A percentile compares a stretch with the other conserved stretches of the same genome.
Conservation (phyloP, 2,888 invertebrate genomes). For the Polydesmus complanatus region DNA sequence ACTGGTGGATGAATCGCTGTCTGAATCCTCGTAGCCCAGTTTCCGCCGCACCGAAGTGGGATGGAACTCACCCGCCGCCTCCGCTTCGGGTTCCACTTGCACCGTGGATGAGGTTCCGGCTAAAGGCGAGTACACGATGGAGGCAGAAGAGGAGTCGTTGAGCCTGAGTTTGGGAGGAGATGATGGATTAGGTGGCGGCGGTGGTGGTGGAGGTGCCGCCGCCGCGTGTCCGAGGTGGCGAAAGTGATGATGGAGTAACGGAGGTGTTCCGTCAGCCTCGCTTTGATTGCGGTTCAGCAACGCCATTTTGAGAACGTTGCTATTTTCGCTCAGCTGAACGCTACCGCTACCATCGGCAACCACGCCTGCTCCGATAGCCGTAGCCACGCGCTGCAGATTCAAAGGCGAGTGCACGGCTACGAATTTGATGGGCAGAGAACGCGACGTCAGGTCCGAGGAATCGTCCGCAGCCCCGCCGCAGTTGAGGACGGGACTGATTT, state of each 20-base stretch:
- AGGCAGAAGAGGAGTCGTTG: too few species aligned
- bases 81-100: too few species aligned
- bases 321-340: too few species aligned
- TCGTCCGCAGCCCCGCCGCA: background rate
- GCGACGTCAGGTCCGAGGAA: background rate
- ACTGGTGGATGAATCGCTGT: constrained; percentile 11
- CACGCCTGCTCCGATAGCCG: too few species aligned
- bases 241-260: background rate
- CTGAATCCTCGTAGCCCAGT: background rate
- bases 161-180: too few species aligned
- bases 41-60: background rate
- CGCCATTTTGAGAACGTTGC: too few species aligned
- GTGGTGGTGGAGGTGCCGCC: background rate
- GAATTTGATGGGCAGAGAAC: background rate
- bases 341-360: too few species aligned
- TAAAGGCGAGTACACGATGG: background rate
- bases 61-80: too few species aligned
- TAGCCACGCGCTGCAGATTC: too few species aligned
- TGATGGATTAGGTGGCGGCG: background rate
- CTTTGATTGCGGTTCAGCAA: too few species aligned
- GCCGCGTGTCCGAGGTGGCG: background rate
- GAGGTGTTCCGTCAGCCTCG: background rate
- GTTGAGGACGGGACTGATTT: background rate
- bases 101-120: background rate
- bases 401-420: background rate